These are phyloP conservation scores for Saccopteryx leptura DNA, from an alignment of 2,113 vertebrate species.

Conservation along the genomic window DNA sequence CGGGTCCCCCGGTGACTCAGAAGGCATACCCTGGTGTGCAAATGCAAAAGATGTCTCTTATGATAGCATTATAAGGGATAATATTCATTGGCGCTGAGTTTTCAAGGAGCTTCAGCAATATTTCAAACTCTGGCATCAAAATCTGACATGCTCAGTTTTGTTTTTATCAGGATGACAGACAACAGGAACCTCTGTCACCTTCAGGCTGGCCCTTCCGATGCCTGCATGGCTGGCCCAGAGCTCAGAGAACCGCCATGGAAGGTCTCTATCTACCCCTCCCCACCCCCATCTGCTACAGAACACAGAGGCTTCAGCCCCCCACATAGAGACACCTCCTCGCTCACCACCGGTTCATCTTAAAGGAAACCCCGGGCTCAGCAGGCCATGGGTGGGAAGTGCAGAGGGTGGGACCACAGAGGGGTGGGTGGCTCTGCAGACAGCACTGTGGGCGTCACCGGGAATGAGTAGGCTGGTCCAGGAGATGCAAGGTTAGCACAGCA, in stretches of 20 bases:
- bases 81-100: conserved; percentile 49
- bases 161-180: conserved; percentile 50
- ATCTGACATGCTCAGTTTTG: conserved; percentile 70
- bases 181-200: neutral
- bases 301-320: too few relatives aligned
- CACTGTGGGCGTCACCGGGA: conserved; percentile 76
- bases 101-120: conserved; percentile 59
- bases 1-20: neutral
- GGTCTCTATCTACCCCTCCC: too few relatives aligned
- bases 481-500: conserved; percentile 74
- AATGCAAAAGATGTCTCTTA: neutral
- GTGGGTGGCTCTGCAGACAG: conserved; percentile 72
- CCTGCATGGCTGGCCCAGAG: neutral
- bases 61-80: neutral
- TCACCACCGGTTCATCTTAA: neutral
- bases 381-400: conserved; percentile 69
- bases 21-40: neutral
- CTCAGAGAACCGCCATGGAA: neutral
- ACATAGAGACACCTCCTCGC: accelerated
- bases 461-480: conserved; percentile 75
- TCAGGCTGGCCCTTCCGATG: neutral
- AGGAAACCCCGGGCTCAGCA: conserved; percentile 45
- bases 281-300: neutral
- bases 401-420: conserved; percentile 75
- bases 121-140: conserved; percentile 60